Base-by-base conservation (phyloP, 2,888 invertebrate genomes). In the Prenolepis imparis region DNA sequence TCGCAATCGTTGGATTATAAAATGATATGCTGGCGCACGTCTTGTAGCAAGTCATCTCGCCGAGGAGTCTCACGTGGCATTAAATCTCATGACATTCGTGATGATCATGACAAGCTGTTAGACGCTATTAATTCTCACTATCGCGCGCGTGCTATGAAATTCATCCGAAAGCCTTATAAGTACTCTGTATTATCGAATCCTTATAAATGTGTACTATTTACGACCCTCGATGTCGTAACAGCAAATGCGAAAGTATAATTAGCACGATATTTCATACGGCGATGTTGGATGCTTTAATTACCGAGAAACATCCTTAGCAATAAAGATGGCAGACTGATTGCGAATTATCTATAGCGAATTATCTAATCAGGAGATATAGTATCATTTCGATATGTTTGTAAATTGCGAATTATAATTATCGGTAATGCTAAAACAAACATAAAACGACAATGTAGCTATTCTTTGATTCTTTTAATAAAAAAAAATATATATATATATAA, bases 1-100 rank as follows among this genome's bases (percentile, higher is more conserved):
- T 39, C 36, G n/a, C 52, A 36, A 8, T 21, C 11, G 52, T 24
- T n/a, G 15, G 39, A 55, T 55, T 39, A 28, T 36, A 67, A 77
- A 77, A 67, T 67, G 67, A 77, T 67, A 77, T 55, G 77, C 77
- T n/a, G 55, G 9, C 28, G 67, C 77, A 77, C 55, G 67, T 67
- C n/a, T 52, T 24, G n/a, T 28, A 66, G 28, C 28, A 39, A 55
- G 67, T 77, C 77, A 55, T 67, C 75, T 39, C 28, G 12, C 44
- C 63, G 44, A 74, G 63, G 48, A 67, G 67, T 24, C 28, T 32
- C 12, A n/a, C 8, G 12, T 9, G 18, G 36, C 24, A 52, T 39
- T 67, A 41, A 77, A 57, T 24, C 21, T 15, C 39, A 24, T 24
- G 18, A 12, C 64, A 66, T 66, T 75, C 66, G n/a, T 24, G 12